These are phyloP conservation scores for Bilobella aurantiaca DNA, from an alignment of 1,140 invertebrate genomes.

Conservation along the genomic window DNA sequence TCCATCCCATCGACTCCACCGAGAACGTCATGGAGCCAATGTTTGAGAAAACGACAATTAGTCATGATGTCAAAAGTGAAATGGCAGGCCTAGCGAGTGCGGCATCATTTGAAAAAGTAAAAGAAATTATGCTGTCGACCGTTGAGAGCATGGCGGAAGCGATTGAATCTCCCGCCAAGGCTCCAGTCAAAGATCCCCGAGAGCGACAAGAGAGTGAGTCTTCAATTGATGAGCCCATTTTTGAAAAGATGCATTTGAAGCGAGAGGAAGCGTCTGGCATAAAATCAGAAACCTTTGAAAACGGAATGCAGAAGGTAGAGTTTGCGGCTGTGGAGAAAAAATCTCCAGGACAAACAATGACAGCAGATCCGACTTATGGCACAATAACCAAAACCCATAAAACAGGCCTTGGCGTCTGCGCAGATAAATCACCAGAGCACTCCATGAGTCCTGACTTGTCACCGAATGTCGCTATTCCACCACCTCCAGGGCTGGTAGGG, in stretches of 20 bases:
- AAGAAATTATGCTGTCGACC: conserved; percentile 12
- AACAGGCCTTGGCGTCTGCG: too few relatives aligned
- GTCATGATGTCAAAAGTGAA: conserved; percentile 21
- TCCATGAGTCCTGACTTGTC: neutral
- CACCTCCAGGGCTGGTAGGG: neutral
- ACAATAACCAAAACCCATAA: too few relatives aligned
- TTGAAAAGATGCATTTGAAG: conserved; percentile 15
- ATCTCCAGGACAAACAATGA: too few relatives aligned
- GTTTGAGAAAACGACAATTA: conserved; percentile 19
- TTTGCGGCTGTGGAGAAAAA: neutral
- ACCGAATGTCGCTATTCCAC: neutral
- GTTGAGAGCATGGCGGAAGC: conserved; percentile 3
- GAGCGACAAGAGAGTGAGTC: conserved; percentile 1
- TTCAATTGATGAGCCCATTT: conserved; percentile 16
- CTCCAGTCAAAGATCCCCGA: neutral
- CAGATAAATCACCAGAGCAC: too few relatives aligned
- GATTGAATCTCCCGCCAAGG: neutral
- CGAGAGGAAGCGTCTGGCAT: conserved; percentile 17
- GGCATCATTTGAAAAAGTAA: conserved; percentile 1
- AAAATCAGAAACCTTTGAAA: neutral
- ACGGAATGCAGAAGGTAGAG: neutral
- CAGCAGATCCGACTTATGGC: too few relatives aligned
- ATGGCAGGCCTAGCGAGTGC: neutral
- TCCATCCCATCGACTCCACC: neutral
- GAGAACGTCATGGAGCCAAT: neutral